Conservation (phyloP, 2,113 vertebrate species). For the Chauna torquata region DNA sequence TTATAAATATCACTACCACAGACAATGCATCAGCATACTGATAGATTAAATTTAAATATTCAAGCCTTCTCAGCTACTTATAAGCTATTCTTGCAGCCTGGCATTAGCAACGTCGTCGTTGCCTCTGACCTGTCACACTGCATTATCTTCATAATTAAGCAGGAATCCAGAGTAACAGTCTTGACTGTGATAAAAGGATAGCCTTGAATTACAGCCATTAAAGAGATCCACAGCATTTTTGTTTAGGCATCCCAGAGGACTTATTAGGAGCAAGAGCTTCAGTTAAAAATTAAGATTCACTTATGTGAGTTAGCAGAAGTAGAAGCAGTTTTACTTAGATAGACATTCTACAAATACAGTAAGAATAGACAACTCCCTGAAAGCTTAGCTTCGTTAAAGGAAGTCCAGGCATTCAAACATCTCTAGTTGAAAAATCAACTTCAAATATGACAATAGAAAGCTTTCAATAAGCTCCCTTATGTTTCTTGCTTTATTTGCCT, state of each 20-base stretch:
- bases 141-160: conserved; percentile 39
- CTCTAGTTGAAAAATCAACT: background rate
- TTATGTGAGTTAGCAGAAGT: background rate
- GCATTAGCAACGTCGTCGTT: background rate
- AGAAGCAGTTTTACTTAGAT: background rate
- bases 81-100: background rate
- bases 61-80: background rate
- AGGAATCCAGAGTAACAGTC: background rate
- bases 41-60: conserved; percentile 31
- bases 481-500: background rate
- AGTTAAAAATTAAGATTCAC: background rate
- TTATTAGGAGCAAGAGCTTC: background rate
- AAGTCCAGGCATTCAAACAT: background rate
- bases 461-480: background rate
- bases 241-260: background rate
- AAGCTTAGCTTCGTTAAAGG: background rate
- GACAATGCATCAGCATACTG: background rate
- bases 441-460: background rate
- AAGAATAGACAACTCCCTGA: background rate
- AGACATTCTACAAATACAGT: background rate
- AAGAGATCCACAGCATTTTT: background rate
- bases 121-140: conserved; percentile 9
- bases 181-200: background rate
- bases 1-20: background rate
- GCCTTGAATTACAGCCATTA: conserved; percentile 12